Evolutionary conservation across 2,888 invertebrate species (phyloP).

Genomic region (Perithous albicinctus): DNA sequence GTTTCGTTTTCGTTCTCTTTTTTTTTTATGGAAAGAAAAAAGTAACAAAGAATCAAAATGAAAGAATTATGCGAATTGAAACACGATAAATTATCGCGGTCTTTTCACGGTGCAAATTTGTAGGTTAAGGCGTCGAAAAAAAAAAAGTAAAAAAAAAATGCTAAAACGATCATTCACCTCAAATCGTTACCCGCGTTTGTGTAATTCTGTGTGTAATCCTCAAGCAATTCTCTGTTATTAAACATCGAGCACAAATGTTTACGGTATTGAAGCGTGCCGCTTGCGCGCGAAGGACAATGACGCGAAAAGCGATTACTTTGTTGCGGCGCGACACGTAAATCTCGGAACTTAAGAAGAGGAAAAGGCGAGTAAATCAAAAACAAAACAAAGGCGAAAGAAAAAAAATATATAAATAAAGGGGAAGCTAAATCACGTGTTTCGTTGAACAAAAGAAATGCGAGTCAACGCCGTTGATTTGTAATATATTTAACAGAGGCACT

Average conservation of each 20-base stretch:
- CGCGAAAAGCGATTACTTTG: slow-evolving; percentile 41
- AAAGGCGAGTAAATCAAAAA: no score
- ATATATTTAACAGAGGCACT: no score
- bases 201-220: slow-evolving; percentile 60
- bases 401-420: no score
- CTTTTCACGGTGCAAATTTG: slow-evolving; percentile 1
- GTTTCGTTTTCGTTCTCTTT: no score
- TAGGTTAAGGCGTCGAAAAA: slow-evolving; percentile 54
- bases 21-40: slow-evolving; percentile 50
- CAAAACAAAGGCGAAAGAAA: not conserved
- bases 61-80: no score
- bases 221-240: slow-evolving; percentile 62
- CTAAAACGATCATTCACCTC: slow-evolving; percentile 61
- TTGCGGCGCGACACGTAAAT: slow-evolving; percentile 43
- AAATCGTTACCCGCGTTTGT: slow-evolving; percentile 55
- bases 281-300: slow-evolving; percentile 49
- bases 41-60: no score
- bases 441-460: slow-evolving; percentile 53
- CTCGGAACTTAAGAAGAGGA: no score
- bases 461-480: no score
- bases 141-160: not conserved
- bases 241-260: slow-evolving; percentile 66
- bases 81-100: no score
- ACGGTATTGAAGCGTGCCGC: slow-evolving; percentile 54
- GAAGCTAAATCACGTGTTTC: slow-evolving; percentile 16